phyloP scores from a whole-genome alignment of 2,797 vertebrate species.

The Tragelaphus eurycerus region DNA sequence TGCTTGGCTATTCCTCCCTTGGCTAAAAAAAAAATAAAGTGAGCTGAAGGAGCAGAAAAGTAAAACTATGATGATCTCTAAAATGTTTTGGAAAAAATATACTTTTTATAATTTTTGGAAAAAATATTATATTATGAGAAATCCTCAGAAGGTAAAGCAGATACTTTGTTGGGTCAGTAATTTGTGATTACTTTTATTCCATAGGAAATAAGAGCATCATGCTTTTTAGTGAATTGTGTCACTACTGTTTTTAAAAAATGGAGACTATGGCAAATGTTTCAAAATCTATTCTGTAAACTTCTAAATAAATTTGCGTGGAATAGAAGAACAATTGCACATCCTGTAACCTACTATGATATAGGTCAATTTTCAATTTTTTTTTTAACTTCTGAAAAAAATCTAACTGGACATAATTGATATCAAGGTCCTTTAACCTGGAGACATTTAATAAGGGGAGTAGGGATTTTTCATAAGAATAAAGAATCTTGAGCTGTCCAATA shows the following conservation, averaged over 20 bases:
- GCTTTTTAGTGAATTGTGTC: neutral
- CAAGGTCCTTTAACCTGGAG: neutral
- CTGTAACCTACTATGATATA: neutral
- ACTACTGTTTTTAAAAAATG: neutral
- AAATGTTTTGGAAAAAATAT: neutral
- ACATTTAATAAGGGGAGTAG: neutral
- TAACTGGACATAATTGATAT: constrained; percentile 4
- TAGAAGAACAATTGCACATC: neutral
- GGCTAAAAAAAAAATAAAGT: neutral
- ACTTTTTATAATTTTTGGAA: neutral
- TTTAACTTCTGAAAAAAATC: neutral
- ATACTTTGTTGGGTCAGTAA: neutral
- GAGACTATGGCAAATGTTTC: neutral
- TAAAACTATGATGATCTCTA: neutral
- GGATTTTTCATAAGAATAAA: neutral
- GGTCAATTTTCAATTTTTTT: constrained; percentile 8
- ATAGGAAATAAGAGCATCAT: neutral
- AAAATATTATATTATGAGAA: neutral
- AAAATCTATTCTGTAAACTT: neutral
- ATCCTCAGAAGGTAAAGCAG: neutral
- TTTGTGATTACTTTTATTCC: neutral
- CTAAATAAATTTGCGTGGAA: neutral
- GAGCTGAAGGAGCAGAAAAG: neutral
- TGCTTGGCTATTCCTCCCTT: neutral
- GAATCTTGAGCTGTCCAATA: neutral